These are phyloP conservation scores for Sialia sialis DNA, from an alignment of 2,113 vertebrate species.

Conservation along the genomic window DNA sequence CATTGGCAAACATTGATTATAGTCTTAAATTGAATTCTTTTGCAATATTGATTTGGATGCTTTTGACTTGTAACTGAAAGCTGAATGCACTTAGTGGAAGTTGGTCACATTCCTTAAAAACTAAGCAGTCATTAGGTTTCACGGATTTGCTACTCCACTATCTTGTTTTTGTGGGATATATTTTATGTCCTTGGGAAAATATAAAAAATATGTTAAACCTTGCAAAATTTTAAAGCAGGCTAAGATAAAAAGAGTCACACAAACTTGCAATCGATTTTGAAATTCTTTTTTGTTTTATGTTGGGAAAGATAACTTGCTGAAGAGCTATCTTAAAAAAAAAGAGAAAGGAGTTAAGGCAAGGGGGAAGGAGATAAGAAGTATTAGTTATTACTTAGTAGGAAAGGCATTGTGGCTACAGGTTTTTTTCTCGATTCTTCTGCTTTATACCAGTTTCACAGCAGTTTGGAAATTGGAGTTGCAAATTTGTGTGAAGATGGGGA, in stretches of 20 bases:
- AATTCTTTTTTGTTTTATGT: neutral
- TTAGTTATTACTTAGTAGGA: neutral
- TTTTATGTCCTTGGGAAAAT: neutral
- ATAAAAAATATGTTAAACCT: neutral
- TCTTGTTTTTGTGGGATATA: neutral
- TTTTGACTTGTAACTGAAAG: slow-evolving; percentile 46
- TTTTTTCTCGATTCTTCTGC: neutral
- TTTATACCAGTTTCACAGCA: neutral
- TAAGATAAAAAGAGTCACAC: neutral
- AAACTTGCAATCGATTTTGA: neutral
- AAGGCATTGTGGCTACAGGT: neutral
- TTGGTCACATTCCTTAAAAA: slow-evolving; percentile 51
- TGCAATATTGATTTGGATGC: slow-evolving; percentile 46
- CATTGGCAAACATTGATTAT: slow-evolving; percentile 70
- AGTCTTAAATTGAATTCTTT: slow-evolving; percentile 65
- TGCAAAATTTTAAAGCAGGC: neutral
- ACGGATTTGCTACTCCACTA: neutral
- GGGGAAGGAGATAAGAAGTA: neutral
- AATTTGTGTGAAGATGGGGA: neutral
- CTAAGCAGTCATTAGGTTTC: slow-evolving; percentile 22
- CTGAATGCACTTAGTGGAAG: slow-evolving; percentile 31
- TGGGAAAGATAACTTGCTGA: neutral
- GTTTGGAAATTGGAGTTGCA: neutral
- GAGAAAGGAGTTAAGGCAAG: neutral
- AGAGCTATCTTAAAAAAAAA: neutral